Base-by-base conservation (phyloP, 1,140 invertebrate species). In the Drosophila nasuta region DNA sequence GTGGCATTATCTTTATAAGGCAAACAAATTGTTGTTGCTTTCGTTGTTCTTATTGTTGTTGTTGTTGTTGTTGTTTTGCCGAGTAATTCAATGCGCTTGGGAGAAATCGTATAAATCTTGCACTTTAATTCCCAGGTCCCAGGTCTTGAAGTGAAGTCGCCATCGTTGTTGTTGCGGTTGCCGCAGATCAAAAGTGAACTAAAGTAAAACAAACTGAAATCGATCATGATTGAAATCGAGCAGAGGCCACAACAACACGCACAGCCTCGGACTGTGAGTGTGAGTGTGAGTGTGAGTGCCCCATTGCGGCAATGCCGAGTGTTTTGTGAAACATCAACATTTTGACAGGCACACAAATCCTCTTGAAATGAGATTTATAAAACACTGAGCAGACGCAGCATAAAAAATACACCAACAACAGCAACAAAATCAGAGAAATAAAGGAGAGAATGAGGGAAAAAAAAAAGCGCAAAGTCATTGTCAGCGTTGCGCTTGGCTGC, bases 311-410 rank as follows among this genome's bases (percentile, higher is more conserved):
- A 28, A 57, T 64, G 60, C 78, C 77, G 70, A 87, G 83, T 88
- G 85, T 88, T 88, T 88, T 88, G 86, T 89, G 85, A 85, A 89
- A 89, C 85, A 89, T 89, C 85, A 89, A 89, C 85, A 89, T 89
- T 89, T 89, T 89, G 85, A 89, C 85, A 89, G 85, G 75, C 85
- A 81, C 81, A 89, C 85, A 89, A 89, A 89, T 89, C 85, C 86
- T 89, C 85, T 89, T 89, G 81, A 89, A 89, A 89, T 89, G 78
- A 76, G 85, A 85, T 89, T 87, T 89, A 88, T 89, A 88, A 88
- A 88, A 89, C 85, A 89, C 81, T 79, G 72, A 62, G 63, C 72
- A 79, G 48, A 59, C 67, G 74, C 66, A 66, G 58, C 65, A 64
- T 58, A 65, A 33, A 54, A 75, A 60, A 67, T 15, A 64, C 54